A percentile compares a stretch with the other conserved stretches of the same genome.
These are phyloP conservation scores for Drosophila pallidifrons DNA, from an alignment of 1,140 invertebrate genomes.

Conservation along the genomic window DNA sequence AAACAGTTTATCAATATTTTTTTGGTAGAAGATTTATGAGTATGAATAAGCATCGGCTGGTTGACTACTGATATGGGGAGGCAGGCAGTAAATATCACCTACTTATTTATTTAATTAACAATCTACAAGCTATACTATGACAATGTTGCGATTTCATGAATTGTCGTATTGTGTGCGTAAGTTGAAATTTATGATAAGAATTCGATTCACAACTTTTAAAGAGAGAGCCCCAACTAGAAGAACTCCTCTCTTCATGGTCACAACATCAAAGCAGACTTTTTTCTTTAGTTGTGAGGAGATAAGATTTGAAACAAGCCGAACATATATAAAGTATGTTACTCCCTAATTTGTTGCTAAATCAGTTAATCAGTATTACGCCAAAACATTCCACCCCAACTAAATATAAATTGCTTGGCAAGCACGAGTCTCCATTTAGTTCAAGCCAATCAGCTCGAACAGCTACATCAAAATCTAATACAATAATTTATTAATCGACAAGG, in stretches of 20 bases:
- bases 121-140: slow-evolving; percentile 10
- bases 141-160: not conserved
- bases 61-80: slow-evolving; percentile 4
- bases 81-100: slow-evolving; percentile 5
- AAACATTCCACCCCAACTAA: slow-evolving; percentile 33
- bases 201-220: not conserved
- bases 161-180: slow-evolving; percentile 6
- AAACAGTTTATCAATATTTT: slow-evolving; percentile 15
- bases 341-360: slow-evolving; percentile 43
- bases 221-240: not conserved
- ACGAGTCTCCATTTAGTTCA: slow-evolving; percentile 42
- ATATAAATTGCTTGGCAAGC: slow-evolving; percentile 40
- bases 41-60: slow-evolving; percentile 11
- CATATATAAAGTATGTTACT: slow-evolving; percentile 12
- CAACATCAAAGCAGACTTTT: slow-evolving; percentile 22
- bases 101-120: slow-evolving; percentile 11
- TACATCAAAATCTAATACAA: slow-evolving; percentile 13
- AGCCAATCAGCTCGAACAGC: slow-evolving; percentile 23
- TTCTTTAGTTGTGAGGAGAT: slow-evolving; percentile 27
- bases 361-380: slow-evolving; percentile 29
- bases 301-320: slow-evolving; percentile 39
- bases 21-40: not conserved
- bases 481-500: slow-evolving; percentile 7
- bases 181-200: slow-evolving; percentile 7
- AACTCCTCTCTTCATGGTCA: slow-evolving; percentile 7